Evolutionary conservation across 1,140 invertebrate genomes (phyloP).

Genomic region (Drosophila guanche): DNA sequence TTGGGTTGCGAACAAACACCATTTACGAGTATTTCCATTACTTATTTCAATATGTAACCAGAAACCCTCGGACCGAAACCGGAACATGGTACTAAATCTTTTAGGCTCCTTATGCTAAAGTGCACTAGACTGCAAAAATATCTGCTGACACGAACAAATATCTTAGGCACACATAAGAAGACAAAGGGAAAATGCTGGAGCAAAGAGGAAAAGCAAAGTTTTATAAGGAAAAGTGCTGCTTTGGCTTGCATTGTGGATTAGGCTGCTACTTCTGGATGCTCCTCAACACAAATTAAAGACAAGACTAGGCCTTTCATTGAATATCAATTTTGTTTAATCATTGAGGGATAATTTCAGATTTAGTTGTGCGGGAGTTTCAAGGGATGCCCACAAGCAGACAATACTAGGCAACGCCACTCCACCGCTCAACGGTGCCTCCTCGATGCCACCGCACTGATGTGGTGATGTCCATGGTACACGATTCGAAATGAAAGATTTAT

Average conservation of each 20-base stretch:
- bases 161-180: constrained; percentile 20
- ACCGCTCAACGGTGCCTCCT: constrained; percentile 67
- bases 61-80: background rate
- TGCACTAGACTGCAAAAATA: constrained; percentile 48
- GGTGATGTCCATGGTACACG: no score
- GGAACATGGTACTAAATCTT: constrained; percentile 17
- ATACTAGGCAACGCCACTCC: constrained; percentile 74
- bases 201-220: background rate
- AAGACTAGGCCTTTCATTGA: no score
- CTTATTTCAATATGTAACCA: constrained; percentile 36
- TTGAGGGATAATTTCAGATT: no score
- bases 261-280: no score
- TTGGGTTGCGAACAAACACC: background rate
- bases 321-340: no score
- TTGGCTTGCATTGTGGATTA: background rate
- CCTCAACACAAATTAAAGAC: no score
- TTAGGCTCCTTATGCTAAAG: constrained; percentile 37
- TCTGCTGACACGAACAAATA: constrained; percentile 47
- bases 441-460: constrained; percentile 60
- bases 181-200: constrained; percentile 3
- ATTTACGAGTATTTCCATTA: constrained; percentile 20
- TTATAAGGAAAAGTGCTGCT: constrained; percentile 2
- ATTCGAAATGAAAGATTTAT: constrained; percentile 32
- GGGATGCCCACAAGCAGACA: constrained; percentile 70
- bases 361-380: constrained; percentile 66